Evolutionary conservation across 2,797 vertebrate species (phyloP).

Genomic region (Steatocranus sp.): DNA sequence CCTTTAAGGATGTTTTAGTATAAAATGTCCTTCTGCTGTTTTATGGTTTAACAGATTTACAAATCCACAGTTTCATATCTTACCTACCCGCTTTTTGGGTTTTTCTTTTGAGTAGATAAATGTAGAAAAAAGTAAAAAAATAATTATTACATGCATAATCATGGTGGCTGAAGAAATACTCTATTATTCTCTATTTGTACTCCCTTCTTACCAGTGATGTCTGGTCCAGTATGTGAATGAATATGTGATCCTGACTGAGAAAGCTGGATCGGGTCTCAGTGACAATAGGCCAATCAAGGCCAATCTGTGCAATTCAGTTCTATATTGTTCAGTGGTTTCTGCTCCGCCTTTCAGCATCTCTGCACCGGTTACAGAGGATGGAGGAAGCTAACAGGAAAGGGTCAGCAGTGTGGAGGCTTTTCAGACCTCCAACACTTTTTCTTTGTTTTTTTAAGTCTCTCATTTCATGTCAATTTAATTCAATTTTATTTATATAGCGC

Average conservation of each 20-base stretch:
- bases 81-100: accelerated
- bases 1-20: neutral
- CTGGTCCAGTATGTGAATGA: neutral
- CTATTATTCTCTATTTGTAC: neutral
- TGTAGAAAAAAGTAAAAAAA: neutral
- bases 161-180: neutral
- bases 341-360: neutral
- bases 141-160: neutral
- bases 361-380: neutral
- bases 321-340: neutral
- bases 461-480: neutral
- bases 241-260: neutral
- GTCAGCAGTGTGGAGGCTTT: neutral
- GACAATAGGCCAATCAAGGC: neutral
- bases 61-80: neutral
- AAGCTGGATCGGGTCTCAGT: neutral
- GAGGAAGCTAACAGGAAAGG: neutral
- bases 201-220: neutral
- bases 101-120: neutral
- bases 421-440: neutral
- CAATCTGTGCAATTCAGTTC: neutral
- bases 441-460: neutral
- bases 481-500: too few species aligned
- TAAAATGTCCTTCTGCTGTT: neutral
- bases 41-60: neutral